Base-by-base conservation (phyloP, 2,888 invertebrate genomes). In the Archaeoteleia sp. region DNA sequence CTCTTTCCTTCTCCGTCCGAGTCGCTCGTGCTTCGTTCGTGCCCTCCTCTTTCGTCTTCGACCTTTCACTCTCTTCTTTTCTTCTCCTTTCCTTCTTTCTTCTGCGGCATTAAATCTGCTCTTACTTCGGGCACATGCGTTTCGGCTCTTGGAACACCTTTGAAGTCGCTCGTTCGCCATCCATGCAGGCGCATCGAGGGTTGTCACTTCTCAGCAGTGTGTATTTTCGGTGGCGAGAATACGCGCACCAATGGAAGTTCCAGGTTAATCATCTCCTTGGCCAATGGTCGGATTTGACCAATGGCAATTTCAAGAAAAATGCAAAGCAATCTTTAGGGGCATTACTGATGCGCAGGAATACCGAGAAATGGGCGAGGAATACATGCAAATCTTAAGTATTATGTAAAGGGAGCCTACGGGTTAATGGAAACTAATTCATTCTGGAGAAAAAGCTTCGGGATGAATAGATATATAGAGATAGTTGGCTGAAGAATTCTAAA, bases 201-300 rank as follows among this genome's bases (percentile, higher is more conserved):
- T 69, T 45, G 66, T 70, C 58, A 55, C 69, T 78, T 78, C 75
- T 67, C 48, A 71, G 77, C 75, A 76, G 69, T 58, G 71, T 60
- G 62, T 76, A 76, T 76, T 78, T 76, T 76, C 70, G 71, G 57
- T 49, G 37, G 43, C 70, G 43, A 46, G 39, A 51, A 17, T 53
- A 46, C 42, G 57, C 51, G 67, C 60, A 48, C 53, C 58, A 53
- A 54, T 58, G 66, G 58, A 60, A 60, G 46, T 37, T 54, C 55
- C 57, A 55, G 61, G 48, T 57, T 61, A 57, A 67, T 61, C 57
- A 61, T 67, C 61, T 27, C 48, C 49, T 54, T 45, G 37, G 43
- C 37, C 42, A 27, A 48, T 35, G 62, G 20, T 20, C 20, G 20
- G 20, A 2, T 20, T 5, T 20, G 20, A 20, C 20, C 20, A 5